Evolutionary conservation across 2,888 invertebrate species (phyloP).

Genomic region (Zelleria hepariella): DNA sequence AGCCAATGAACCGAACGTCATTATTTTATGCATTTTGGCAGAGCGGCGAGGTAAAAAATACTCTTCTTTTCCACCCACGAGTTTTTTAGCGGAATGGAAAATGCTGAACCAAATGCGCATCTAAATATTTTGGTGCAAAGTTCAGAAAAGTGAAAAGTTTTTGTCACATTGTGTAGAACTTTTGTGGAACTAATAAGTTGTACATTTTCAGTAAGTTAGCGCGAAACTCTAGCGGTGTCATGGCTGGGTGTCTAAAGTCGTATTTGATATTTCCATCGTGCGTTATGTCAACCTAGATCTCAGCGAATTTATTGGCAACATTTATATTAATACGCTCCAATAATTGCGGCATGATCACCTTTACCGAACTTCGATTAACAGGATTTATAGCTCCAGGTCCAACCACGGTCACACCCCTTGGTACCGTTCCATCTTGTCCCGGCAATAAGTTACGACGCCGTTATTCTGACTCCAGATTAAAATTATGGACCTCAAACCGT

Average conservation of each 20-base stretch:
- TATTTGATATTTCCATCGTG: no score
- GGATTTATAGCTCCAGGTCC: background rate
- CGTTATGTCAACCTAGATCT: background rate
- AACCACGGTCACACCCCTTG: background rate
- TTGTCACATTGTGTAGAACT: no score
- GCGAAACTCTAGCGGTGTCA: no score
- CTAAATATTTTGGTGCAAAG: no score
- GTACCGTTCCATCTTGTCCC: background rate
- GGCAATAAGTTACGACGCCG: background rate
- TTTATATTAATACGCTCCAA: background rate
- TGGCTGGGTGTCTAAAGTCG: no score
- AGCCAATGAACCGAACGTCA: constrained; percentile 2
- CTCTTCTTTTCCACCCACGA: background rate
- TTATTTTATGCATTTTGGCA: constrained; percentile 3
- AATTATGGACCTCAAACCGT: background rate
- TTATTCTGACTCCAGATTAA: background rate
- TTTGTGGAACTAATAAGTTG: no score
- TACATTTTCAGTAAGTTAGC: no score
- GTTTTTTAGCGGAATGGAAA: background rate
- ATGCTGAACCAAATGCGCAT: background rate
- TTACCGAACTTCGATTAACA: background rate
- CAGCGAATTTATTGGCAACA: background rate
- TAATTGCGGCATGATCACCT: background rate
- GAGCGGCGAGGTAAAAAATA: constrained; percentile 1
- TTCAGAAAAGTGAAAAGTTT: no score